Conservation (phyloP, 2,113 vertebrate species). For the Apteryx owenii region DNA sequence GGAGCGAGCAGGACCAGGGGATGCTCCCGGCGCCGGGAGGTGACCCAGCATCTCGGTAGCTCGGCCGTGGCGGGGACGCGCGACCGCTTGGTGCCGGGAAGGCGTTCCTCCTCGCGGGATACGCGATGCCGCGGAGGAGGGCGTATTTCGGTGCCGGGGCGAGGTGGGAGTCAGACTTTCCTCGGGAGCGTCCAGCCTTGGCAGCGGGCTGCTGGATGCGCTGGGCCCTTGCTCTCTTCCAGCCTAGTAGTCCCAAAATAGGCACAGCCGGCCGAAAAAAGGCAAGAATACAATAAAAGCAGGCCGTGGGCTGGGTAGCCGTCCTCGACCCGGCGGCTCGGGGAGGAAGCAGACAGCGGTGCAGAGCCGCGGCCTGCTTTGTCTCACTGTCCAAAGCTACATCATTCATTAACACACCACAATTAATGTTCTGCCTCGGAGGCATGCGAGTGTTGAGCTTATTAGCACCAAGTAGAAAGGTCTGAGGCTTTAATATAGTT, state of each 20-base stretch:
- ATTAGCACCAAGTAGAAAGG: conserved; percentile 66
- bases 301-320: conserved; percentile 7
- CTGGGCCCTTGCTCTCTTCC: neutral
- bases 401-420: conserved; percentile 66
- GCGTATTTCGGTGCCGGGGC: neutral
- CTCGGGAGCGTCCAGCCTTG: neutral
- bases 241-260: conserved; percentile 26
- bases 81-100: neutral
- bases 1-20: no score
- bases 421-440: conserved; percentile 69
- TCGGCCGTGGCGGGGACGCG: neutral
- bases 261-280: neutral
- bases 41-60: rapidly evolving
- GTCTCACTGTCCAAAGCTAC: conserved; percentile 52
- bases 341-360: conserved; percentile 43
- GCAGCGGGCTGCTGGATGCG: neutral
- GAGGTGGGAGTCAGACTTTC: conserved; percentile 20
- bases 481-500: conserved; percentile 56
- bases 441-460: conserved; percentile 68
- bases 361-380: conserved; percentile 15
- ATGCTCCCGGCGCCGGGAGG: neutral
- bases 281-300: neutral
- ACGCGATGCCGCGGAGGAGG: no score
- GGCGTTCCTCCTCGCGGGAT: neutral
- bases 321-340: neutral